Base-by-base conservation (phyloP, 1,140 invertebrate genomes). In the Saccostrea cuccullata region DNA sequence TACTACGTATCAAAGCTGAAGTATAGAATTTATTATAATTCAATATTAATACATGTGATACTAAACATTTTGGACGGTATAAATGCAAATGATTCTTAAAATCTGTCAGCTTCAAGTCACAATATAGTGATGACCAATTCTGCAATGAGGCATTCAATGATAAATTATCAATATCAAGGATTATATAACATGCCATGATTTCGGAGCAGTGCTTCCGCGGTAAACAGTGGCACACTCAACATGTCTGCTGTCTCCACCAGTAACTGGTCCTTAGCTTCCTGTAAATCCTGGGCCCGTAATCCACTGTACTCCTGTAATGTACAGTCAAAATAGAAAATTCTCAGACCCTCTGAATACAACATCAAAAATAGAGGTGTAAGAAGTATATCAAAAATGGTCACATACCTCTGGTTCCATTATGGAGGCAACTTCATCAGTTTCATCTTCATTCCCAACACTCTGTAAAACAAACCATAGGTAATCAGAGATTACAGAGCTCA, bases 201-300 rank as follows among this genome's bases (percentile, higher is more conserved):
- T 91, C 97, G 94, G 17, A 97, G 95, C 26, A 97, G 93, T 82
- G 96, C 97, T 94, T 97, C 97, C 20, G 97, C 97, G 82, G 97
- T 97, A 93, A 97, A 97, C 17, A 97, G 94, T 3, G 96, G 96
- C 60, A 97, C 96, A 92, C 97, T 96, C 15, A 97, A 95, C 97
- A 97, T 97, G 94, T 97, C 97, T 30, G 97, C 96, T 17, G 97
- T 97, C 94, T 97, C 97, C 26, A 97, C 97, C 17, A 97, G 93
- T 70, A 97, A 94, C 91, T 97, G 96, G 92, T 97, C 97, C 93
- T 97, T 97, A 47, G 97, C 96, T 94, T 97, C 97, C 92, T 97
- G 97, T n/a, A 97, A 94, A 93, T 97, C 97, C 93, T 97, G 96
- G 83, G 96, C 96, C 55, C 96, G 93, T 67, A 97, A 92, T 0